Evolutionary conservation across 1,140 invertebrate genomes (phyloP).

Genomic region (Sinonovacula constricta): DNA sequence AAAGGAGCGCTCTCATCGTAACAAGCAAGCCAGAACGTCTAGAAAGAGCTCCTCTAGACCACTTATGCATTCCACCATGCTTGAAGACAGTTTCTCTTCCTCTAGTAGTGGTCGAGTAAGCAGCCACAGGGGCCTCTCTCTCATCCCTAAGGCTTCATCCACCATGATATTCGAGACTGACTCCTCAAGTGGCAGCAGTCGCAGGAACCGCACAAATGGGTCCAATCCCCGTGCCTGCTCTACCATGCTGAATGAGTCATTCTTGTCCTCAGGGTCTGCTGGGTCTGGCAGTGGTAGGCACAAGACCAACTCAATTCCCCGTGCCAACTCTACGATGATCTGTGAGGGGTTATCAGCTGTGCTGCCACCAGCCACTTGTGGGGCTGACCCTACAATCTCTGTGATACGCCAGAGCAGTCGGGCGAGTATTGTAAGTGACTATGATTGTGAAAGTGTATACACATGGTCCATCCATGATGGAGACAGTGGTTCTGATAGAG

Average conservation of each 20-base stretch:
- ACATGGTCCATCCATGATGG: slow-evolving; percentile 69
- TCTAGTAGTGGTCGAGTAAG: slow-evolving; percentile 58
- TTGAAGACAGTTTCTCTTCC: slow-evolving; percentile 59
- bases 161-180: slow-evolving; percentile 59
- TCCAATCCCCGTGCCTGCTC: slow-evolving; percentile 50
- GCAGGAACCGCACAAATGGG: slow-evolving; percentile 24
- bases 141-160: slow-evolving; percentile 59
- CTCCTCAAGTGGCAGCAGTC: slow-evolving; percentile 54
- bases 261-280: slow-evolving; percentile 48
- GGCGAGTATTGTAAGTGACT: slow-evolving; percentile 43
- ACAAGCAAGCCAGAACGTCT: slow-evolving; percentile 42
- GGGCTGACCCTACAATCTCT: slow-evolving; percentile 41
- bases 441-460: slow-evolving; percentile 65
- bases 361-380: slow-evolving; percentile 8
- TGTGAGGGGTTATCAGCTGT: slow-evolving; percentile 40
- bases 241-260: slow-evolving; percentile 49
- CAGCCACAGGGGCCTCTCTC: slow-evolving; percentile 51
- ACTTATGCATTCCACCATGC: slow-evolving; percentile 61
- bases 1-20: slow-evolving; percentile 34
- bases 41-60: slow-evolving; percentile 52
- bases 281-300: slow-evolving; percentile 29
- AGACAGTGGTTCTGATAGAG: slow-evolving; percentile 56
- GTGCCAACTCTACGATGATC: slow-evolving; percentile 63
- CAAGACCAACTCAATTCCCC: slow-evolving; percentile 45
- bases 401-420: slow-evolving; percentile 23